Evolutionary conservation across 35 echinoderm and acorn worm genomes (phyloP), one percentile per base, ranked within the genome.

Genomic region (Stichopus chloronotus): DNA sequence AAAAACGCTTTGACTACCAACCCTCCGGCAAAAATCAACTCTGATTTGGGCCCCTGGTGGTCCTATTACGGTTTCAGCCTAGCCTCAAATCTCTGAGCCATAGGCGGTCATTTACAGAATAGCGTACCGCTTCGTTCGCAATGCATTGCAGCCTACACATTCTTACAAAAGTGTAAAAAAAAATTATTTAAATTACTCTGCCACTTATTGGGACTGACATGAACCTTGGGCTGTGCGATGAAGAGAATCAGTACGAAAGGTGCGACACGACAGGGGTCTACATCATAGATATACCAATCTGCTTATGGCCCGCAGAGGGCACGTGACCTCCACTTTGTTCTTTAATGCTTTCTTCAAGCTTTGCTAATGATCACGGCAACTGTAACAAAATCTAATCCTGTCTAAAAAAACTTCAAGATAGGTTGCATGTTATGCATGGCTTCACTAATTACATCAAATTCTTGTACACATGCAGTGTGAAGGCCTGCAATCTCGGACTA

Each of bases 261-360:
- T 89, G 87, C 61, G 30, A 59, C 59, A 72, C 87, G 59, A 89
- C 87, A 61, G 87, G 87, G 59, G 87, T 65, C 61, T 89, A 58
- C 65, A 72, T 89, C 87, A 89, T 25, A 10, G 65, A 30, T 61
- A 54, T 30, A 72, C 59, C 17, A 54, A 5, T 54, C 57, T n/a
- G 57, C 87, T 65, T 89, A 54, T 5, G 22, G 87, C 59, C 87
- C 60, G 87, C 59, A 16, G 57, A 58, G 87, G 23, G 59, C 59
- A 89, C 59, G 87, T 72, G 87, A 89, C 87, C 87, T 71, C 87
- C 59, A 89, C 71, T 89, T 89, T 89, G 87, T 89, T 89, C 60
- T 60, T 89, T 89, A 89, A 89, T 89, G 60, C 52, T 63, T 4
- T 0, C 57, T 17, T 61, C 59, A 59, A 89, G 52, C 30, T 89